These are phyloP conservation scores for Carabus problematicus DNA, from an alignment of 2,888 invertebrate species.

Conservation along the genomic window DNA sequence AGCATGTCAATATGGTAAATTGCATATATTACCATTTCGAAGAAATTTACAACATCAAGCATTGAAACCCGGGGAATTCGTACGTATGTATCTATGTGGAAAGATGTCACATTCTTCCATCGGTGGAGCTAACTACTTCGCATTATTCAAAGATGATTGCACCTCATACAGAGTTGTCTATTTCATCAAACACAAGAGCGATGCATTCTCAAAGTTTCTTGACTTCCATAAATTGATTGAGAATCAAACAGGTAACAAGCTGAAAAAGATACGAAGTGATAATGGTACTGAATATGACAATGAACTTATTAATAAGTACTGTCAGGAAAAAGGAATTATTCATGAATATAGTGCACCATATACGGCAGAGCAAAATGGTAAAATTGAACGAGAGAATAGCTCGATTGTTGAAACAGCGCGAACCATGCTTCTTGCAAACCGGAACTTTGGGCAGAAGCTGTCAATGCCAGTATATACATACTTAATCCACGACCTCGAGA, in stretches of 20 bases:
- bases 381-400: slow-evolving; percentile 50
- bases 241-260: slow-evolving; percentile 40
- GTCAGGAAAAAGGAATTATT: slow-evolving; percentile 46
- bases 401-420: slow-evolving; percentile 50
- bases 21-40: slow-evolving; percentile 44
- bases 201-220: slow-evolving; percentile 42
- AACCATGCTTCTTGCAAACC: slow-evolving; percentile 48
- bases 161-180: slow-evolving; percentile 43
- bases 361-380: slow-evolving; percentile 49
- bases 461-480: slow-evolving; percentile 48
- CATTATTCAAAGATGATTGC: slow-evolving; percentile 45
- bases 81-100: slow-evolving; percentile 44
- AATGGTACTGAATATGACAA: slow-evolving; percentile 47
- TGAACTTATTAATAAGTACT: slow-evolving; percentile 40
- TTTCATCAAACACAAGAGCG: slow-evolving; percentile 44
- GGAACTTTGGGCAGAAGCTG: slow-evolving; percentile 52
- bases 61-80: slow-evolving; percentile 44
- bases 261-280: slow-evolving; percentile 45
- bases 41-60: slow-evolving; percentile 1
- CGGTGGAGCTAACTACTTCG: slow-evolving; percentile 43
- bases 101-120: slow-evolving; percentile 42
- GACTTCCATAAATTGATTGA: slow-evolving; percentile 32
- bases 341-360: slow-evolving; percentile 45
- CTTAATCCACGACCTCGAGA: slow-evolving; percentile 45
- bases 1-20: slow-evolving; percentile 45